Base-by-base conservation (phyloP, 2,797 vertebrate genomes). In the Apogon hyalosoma region DNA sequence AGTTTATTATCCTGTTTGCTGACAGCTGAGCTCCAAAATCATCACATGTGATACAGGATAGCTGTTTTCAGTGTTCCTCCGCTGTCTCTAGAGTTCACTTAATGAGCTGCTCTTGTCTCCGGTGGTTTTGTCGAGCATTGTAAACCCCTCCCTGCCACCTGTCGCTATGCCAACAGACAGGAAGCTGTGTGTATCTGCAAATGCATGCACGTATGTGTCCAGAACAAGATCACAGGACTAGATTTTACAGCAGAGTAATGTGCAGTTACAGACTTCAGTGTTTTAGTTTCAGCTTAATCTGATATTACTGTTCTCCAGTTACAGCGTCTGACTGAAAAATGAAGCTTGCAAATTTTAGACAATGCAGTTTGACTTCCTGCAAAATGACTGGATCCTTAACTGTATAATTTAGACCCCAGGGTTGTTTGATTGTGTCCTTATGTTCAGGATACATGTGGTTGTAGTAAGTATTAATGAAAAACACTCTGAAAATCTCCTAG, bases 31-130 rank as follows among this genome's bases (percentile, higher is more conserved):
- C 2, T 40, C 14, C 28, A 36, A 36, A 2, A 24, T 3, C 1
- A 55, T 12, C 40, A 6, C 24, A 9, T 45, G 11, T 50, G 41
- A 16, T 16, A 31, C 18, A n/a, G 41, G 8, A 14, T n/a, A 36
- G 36, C 16, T 12, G 11, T 28, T 50, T 51, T 51, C 18, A 31
- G 36, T 61, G 33, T 10, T 24, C 40, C 40, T 33, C 10, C 13
- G 5, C 31, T 50, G 39, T 62, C 71, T 57, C 51, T 9, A 9
- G 59, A 6, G 63, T 28, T 68, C 31, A 15, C 5, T 40, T 62
- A 62, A 63, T 68, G 52, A 74, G 58, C 15, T 43, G 60, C n/a
- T 59, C 15, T 19, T 10, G 43, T 21, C 16, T 38, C 28, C 14
- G 9, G 31, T 48, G 57, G 31, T 13, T 47, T 43, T 51, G 39